These are phyloP conservation scores for Tetramorium alpestre DNA, from an alignment of 1,140 invertebrate species.

Conservation along the genomic window DNA sequence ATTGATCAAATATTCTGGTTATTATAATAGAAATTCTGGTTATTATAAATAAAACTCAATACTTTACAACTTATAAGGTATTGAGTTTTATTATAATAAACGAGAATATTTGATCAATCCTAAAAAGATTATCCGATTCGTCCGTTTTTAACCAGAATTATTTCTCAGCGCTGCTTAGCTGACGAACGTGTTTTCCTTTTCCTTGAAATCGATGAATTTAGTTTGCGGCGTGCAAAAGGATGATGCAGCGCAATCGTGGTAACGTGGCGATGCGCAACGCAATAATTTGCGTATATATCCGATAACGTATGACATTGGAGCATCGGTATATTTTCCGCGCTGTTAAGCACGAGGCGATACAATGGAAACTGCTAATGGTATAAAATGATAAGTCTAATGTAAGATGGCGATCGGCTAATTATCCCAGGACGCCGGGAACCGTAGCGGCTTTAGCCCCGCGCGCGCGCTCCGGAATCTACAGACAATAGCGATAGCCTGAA, in stretches of 20 bases:
- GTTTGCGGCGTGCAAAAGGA: background rate
- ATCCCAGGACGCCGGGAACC: constrained; percentile 14
- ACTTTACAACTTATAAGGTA: too few relatives aligned
- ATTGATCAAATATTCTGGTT: too few relatives aligned
- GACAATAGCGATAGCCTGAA: constrained; percentile 12
- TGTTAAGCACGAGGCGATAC: constrained; percentile 50
- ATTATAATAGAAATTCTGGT: too few relatives aligned
- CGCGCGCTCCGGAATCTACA: constrained; percentile 24
- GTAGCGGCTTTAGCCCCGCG: constrained; percentile 6
- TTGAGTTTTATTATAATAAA: too few relatives aligned
- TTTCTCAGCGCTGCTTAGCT: too few relatives aligned
- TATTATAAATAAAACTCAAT: too few relatives aligned
- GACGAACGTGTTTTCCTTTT: background rate
- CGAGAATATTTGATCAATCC: too few relatives aligned
- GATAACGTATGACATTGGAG: constrained; percentile 52
- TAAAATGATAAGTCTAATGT: constrained; percentile 53
- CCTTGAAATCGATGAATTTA: constrained; percentile 16
- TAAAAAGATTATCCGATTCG: too few relatives aligned
- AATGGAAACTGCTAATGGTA: constrained; percentile 40
- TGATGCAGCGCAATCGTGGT: too few relatives aligned
- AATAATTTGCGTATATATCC: constrained; percentile 45
- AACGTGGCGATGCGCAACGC: constrained; percentile 22
- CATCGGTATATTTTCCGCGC: constrained; percentile 50
- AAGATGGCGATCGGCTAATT: constrained; percentile 50
- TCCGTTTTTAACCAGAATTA: too few relatives aligned